phyloP scores from a whole-genome alignment of 2,113 vertebrate genomes.

The Galbula dea region DNA sequence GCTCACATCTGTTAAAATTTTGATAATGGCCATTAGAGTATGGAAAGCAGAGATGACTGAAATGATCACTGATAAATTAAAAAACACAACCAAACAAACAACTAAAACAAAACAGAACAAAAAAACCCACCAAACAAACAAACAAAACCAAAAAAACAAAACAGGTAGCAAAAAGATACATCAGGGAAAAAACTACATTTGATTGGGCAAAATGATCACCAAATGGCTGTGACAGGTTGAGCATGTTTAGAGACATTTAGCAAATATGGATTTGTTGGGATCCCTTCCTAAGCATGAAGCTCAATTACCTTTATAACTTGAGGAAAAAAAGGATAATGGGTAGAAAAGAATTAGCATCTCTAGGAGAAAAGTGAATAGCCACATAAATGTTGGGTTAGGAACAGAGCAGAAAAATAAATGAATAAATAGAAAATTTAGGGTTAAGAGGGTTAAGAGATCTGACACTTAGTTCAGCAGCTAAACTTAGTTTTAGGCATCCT shows the following conservation, averaged over 20 bases:
- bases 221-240: background rate
- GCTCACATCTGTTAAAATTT: background rate
- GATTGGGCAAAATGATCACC: background rate
- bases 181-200: background rate
- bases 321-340: background rate
- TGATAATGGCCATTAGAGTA: background rate
- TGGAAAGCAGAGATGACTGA: background rate
- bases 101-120: too few relatives aligned
- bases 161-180: background rate
- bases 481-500: background rate
- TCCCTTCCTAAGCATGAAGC: background rate
- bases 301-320: background rate
- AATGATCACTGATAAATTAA: background rate
- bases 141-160: too few relatives aligned
- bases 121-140: too few relatives aligned
- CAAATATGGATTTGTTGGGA: background rate
- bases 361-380: background rate
- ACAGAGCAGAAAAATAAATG: background rate
- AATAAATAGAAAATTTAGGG: background rate
- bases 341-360: background rate
- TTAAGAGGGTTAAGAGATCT: background rate
- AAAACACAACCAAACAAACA: too few relatives aligned
- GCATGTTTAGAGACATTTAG: background rate
- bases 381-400: background rate
- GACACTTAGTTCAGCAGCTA: background rate